Evolutionary conservation across 2,797 vertebrate genomes (phyloP).

Genomic region (Hippocampus kuda): DNA sequence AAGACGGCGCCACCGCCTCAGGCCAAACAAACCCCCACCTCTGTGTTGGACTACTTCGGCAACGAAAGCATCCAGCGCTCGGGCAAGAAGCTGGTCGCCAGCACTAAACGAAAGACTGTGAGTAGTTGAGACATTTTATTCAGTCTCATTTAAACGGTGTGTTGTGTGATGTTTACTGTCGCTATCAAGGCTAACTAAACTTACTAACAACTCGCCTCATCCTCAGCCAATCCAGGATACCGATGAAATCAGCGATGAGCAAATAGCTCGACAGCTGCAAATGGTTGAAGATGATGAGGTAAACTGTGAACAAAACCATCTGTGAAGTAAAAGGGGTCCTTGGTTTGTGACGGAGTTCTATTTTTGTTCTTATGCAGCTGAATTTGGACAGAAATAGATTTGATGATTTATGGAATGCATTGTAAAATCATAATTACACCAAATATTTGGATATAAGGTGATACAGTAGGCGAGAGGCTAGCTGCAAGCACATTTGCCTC

Average conservation of each 20-base stretch:
- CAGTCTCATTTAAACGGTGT: too few species aligned
- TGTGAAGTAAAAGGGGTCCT: neutral
- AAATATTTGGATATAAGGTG: too few species aligned
- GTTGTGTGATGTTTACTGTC: neutral
- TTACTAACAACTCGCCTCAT: constrained; percentile 13
- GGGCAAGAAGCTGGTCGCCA: constrained; percentile 86
- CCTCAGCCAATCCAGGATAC: constrained; percentile 64
- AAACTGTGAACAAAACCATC: constrained; percentile 7
- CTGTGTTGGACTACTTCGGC: constrained; percentile 84
- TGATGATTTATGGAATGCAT: too few species aligned
- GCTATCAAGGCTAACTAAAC: neutral
- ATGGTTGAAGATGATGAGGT: constrained; percentile 87
- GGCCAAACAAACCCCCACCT: constrained; percentile 74
- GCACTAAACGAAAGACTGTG: constrained; percentile 80
- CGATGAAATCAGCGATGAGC: constrained; percentile 74
- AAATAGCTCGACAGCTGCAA: constrained; percentile 80
- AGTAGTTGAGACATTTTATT: constrained; percentile 39
- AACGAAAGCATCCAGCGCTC: constrained; percentile 73
- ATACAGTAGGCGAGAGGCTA: too few species aligned
- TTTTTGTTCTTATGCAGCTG: too few species aligned
- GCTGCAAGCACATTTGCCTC: too few species aligned
- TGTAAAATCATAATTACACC: too few species aligned
- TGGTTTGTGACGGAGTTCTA: too few species aligned
- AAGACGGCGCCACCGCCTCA: constrained; percentile 53
- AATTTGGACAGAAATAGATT: too few species aligned